These are phyloP conservation scores for Holacanthella duospinosa DNA, from an alignment of 2,888 invertebrate genomes.

Conservation along the genomic window DNA sequence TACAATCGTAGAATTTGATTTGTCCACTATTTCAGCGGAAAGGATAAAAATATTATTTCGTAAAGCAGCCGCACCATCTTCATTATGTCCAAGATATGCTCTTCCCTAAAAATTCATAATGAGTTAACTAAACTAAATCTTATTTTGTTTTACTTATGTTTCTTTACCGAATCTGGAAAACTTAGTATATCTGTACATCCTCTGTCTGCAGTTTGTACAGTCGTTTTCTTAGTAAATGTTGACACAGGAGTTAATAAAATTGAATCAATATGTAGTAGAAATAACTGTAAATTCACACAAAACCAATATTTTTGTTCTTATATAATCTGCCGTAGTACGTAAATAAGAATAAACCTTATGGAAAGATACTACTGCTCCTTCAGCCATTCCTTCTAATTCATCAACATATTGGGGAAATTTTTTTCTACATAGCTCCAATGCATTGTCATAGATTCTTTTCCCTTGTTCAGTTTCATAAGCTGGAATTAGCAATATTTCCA, in stretches of 20 bases:
- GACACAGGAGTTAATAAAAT: not conserved
- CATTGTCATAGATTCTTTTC: slow-evolving; percentile 60
- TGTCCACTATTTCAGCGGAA: not conserved
- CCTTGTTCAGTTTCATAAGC: slow-evolving; percentile 62
- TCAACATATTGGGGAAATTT: slow-evolving; percentile 71
- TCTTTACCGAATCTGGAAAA: not conserved
- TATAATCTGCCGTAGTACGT: no score
- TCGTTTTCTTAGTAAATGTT: no score
- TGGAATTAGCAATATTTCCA: slow-evolving; percentile 58
- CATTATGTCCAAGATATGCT: not conserved
- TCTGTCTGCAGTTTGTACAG: not conserved
- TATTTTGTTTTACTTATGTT: not conserved
- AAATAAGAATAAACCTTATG: slow-evolving; percentile 56
- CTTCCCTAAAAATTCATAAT: not conserved
- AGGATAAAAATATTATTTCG: not conserved
- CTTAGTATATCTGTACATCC: not conserved
- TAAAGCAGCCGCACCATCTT: not conserved
- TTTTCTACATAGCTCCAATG: slow-evolving; percentile 55
- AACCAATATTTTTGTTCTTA: not conserved
- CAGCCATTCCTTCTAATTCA: slow-evolving; percentile 72
- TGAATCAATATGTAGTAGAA: not conserved
- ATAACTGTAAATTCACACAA: not conserved
- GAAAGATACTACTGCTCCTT: slow-evolving; percentile 72
- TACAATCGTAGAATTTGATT: not conserved
- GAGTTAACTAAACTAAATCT: not conserved